Percentiles rank a stretch among this genome's conserved stretches.
Conservation (phyloP, 2,888 invertebrate genomes). For the Ariolimax columbianus region DNA sequence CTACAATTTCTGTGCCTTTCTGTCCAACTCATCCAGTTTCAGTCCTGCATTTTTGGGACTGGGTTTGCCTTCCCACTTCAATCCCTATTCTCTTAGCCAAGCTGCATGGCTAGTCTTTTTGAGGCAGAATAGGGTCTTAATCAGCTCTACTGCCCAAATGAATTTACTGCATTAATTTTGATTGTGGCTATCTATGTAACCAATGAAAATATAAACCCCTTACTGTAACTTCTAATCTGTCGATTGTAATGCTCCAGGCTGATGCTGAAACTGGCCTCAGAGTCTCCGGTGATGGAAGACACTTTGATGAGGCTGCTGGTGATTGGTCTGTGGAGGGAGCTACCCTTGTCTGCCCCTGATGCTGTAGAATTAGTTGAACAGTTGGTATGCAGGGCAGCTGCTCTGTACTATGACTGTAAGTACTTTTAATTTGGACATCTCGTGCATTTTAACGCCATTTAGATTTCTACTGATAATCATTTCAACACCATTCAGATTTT, state of each 20-base stretch:
- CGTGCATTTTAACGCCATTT: neutral
- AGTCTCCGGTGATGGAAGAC: constrained; percentile 91
- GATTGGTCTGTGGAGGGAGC: constrained; percentile 86
- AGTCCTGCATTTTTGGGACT: no score
- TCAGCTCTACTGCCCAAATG: neutral
- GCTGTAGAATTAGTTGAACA: constrained; percentile 92
- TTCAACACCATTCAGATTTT: no score
- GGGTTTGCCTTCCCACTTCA: no score
- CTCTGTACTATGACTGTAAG: constrained; percentile 85
- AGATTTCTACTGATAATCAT: no score
- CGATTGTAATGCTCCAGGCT: constrained; percentile 63
- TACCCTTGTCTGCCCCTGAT: constrained; percentile 88
- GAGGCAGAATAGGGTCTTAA: no score
- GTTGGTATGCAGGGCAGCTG: constrained; percentile 90
- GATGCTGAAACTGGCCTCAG: constrained; percentile 87
- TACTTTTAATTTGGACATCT: neutral
- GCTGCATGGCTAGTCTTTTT: no score
- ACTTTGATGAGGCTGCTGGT: constrained; percentile 89
- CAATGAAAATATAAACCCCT: no score
- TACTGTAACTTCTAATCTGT: no score
- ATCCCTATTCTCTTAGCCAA: no score
- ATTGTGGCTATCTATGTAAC: neutral
- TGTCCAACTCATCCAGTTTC: no score
- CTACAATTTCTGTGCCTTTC: no score
- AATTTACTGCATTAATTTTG: neutral